phyloP scores from a whole-genome alignment of 2,113 vertebrate species.

The Prunella fulvescens region DNA sequence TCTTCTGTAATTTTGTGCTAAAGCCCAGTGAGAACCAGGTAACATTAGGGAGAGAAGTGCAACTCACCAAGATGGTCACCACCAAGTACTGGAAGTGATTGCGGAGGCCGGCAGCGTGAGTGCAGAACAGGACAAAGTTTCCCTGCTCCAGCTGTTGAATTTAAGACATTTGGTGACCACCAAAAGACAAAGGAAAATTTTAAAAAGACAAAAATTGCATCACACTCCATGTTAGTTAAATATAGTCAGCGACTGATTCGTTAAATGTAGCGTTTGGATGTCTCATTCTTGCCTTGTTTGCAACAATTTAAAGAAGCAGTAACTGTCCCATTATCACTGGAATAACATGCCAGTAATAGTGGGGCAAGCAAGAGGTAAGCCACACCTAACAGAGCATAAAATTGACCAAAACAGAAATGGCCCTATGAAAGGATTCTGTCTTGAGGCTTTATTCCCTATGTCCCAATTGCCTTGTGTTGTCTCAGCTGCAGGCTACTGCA shows the following conservation, averaged over 20 bases:
- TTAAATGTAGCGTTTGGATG: not conserved
- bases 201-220: not conserved
- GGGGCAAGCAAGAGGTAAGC: not conserved
- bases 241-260: not conserved
- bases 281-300: not conserved
- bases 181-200: not conserved
- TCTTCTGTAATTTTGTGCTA: not conserved
- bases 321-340: not conserved
- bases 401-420: not conserved
- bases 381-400: not conserved
- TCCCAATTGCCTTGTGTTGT: not conserved
- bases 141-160: conserved; percentile 86
- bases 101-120: conserved; percentile 83
- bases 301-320: not conserved
- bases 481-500: not conserved
- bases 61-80: conserved; percentile 90
- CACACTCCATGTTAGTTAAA: not conserved
- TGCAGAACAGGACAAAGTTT: conserved; percentile 96
- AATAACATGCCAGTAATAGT: not conserved
- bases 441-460: not conserved
- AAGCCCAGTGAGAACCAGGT: not conserved
- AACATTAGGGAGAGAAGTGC: not conserved
- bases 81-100: conserved; percentile 92
- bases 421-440: not conserved
- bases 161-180: not conserved